Base-by-base conservation (phyloP, 2,113 vertebrate species). In the Bubo scandiacus region DNA sequence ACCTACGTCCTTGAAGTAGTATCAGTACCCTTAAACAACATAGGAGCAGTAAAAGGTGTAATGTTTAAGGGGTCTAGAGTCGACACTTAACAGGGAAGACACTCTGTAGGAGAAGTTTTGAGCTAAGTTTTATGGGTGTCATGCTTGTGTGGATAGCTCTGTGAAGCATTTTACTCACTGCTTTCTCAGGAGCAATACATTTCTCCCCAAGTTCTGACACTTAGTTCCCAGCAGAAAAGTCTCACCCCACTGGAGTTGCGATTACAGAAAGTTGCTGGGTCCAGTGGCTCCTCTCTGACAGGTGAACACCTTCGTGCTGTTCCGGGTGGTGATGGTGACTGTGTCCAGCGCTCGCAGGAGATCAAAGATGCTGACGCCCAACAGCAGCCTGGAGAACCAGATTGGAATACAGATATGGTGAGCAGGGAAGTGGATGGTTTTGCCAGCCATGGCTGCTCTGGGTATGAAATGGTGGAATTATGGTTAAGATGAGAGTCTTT, bases 281-380 rank as follows among this genome's bases (percentile, higher is more conserved):
- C 12, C 54, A 4, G 10, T 2, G 16, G 42, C 61, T 87, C 27
- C 71, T 40, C 84, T 83, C 88, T 29, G 82, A 20, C 96, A 99
- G 99, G 99, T 99, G 95, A 99, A 99, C 58, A 96, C 98, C 15
- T 98, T 99, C 6, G 99, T 99, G 94, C 98, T 99, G 78, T 98
- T 98, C 82, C 98, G 98, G 0, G 99, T 99, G 96, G 98, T 99
- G 96, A 97, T 98, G 98, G 99, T 99, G 92, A 99, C 99, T 0
- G 97, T 99, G 86, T 98, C 99, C 97, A 99, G 99, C 0, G 98
- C 99, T 45, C 98, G 97, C 34, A 98, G 98, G 43, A 98, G 97
- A 0, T 97, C 98, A 1, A 98, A 98, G 97, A 99, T 99, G 99
- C 98, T 99, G 97, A 99, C 98, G 0, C 99, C 98, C 54, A 99